phyloP scores from a whole-genome alignment of 2,888 invertebrate genomes.

The Priocnemis perturbator region DNA sequence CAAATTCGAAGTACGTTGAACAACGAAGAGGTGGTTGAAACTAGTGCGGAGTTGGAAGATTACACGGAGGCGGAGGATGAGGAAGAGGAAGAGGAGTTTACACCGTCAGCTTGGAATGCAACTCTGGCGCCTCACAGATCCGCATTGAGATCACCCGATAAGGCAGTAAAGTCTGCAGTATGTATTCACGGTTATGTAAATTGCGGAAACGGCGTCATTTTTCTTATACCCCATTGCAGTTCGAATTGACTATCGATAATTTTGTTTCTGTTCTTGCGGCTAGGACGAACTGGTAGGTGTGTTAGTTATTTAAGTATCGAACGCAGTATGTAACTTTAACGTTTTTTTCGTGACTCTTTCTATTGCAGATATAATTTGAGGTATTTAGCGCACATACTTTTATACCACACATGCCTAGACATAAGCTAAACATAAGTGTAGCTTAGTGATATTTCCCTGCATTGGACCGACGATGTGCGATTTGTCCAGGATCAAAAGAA shows the following conservation, averaged over 20 bases:
- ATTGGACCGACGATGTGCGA: conserved; percentile 42
- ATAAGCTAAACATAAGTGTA: conserved; percentile 41
- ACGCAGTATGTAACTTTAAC: conserved; percentile 43
- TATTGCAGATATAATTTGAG: conserved; percentile 52
- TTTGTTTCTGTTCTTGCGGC: conserved; percentile 58
- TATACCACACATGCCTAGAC: conserved; percentile 32
- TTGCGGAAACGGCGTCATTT: neutral
- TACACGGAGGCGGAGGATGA: conserved; percentile 74
- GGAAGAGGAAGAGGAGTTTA: conserved; percentile 82
- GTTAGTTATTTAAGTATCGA: conserved; percentile 38
- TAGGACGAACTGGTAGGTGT: conserved; percentile 73
- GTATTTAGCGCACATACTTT: conserved; percentile 44
- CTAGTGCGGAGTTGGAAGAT: conserved; percentile 32
- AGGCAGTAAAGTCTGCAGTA: conserved; percentile 74
- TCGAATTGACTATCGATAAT: conserved; percentile 1
- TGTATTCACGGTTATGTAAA: conserved; percentile 18
- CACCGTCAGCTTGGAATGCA: conserved; percentile 89
- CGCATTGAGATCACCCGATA: conserved; percentile 81
- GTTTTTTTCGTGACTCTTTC: conserved; percentile 41
- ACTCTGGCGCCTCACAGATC: conserved; percentile 86
- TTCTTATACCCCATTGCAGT: conserved; percentile 1
- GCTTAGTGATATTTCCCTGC: conserved; percentile 30
- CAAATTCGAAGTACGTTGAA: conserved; percentile 37
- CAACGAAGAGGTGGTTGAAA: conserved; percentile 25
- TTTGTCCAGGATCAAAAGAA: conserved; percentile 80